Evolutionary conservation across 2,888 invertebrate genomes (phyloP), one percentile per base, ranked within the genome.

Genomic region (Galerucella nymphaeae): DNA sequence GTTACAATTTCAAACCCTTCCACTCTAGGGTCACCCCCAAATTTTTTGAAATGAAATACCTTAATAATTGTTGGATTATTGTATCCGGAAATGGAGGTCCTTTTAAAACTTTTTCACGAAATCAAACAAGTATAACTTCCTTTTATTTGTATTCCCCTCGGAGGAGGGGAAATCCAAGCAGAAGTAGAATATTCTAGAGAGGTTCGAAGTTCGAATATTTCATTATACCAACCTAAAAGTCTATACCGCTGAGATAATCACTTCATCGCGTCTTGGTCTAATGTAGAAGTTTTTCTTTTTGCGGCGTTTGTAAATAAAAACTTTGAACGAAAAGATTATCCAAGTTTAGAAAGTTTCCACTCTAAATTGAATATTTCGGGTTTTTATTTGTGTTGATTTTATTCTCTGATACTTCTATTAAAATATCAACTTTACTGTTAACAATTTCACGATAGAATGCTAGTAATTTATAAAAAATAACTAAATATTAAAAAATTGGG

Each of bases 161-260:
- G n/a, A 50, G 50, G 18, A 5, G 8, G 53, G 2, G 16, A 16
- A n/a, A 53, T 53, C 16, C 53, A 53, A 10, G 18, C 9, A n/a
- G 14, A 53, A 53, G 16, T n/a, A 10, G 18, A 53, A 53, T 53
- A 16, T 53, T 53, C 53, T 53, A 18, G 9, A 53, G 18, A 53
- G 53, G 16, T 53, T 53, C 53, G 16, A 53, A 6, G 16, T 53
- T 53, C 53, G 16, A 53, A 6, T 53, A 53, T 53, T 53, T 53
- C 53, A 53, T 53, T 53, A n/a, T 16, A 53, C 10, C 53, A n/a
- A 18, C 10, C 53, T 53, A 18, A 53, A 53, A 53, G 53, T 53
- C 16, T 53, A 18, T 18, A 53, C 53, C 18, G 6, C 16, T 4
- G 53, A 10, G n/a, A 53, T 53, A 53, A 53, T 53, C 16, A 53